phyloP scores from a whole-genome alignment of 2,888 invertebrate species.

The Crossocerus cetratus region DNA sequence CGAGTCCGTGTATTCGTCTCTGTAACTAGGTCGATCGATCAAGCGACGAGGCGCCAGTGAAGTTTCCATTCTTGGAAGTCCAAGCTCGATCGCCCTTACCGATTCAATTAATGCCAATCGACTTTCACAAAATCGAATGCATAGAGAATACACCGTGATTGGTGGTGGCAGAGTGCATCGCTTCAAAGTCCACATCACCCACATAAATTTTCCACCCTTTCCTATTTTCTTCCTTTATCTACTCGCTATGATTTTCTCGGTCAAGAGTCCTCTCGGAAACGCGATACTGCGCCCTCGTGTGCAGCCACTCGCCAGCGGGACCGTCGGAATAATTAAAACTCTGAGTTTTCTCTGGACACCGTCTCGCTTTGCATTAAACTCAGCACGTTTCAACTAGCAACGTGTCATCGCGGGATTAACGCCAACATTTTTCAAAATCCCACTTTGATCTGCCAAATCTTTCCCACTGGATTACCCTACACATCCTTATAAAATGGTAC shows the following conservation, averaged over 20 bases:
- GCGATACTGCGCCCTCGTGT: neutral
- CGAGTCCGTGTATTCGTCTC: neutral
- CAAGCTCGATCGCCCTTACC: conserved; percentile 40
- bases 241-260: neutral
- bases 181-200: too few species aligned
- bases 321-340: too few species aligned
- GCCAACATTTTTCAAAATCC: too few species aligned
- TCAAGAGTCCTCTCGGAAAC: neutral
- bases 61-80: conserved; percentile 55
- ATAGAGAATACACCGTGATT: neutral
- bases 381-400: too few species aligned
- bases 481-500: too few species aligned
- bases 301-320: neutral
- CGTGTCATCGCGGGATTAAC: too few species aligned
- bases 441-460: too few species aligned
- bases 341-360: too few species aligned
- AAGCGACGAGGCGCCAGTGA: conserved; percentile 42
- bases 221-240: neutral
- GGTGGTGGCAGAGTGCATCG: too few species aligned
- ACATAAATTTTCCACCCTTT: too few species aligned
- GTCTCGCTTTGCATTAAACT: too few species aligned
- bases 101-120: conserved; percentile 44
- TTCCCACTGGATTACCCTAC: too few species aligned
- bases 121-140: conserved; percentile 30
- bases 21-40: conserved; percentile 57